Evolutionary conservation across 2,113 vertebrate genomes (phyloP).

Genomic region (Bolborhynchus lineola): DNA sequence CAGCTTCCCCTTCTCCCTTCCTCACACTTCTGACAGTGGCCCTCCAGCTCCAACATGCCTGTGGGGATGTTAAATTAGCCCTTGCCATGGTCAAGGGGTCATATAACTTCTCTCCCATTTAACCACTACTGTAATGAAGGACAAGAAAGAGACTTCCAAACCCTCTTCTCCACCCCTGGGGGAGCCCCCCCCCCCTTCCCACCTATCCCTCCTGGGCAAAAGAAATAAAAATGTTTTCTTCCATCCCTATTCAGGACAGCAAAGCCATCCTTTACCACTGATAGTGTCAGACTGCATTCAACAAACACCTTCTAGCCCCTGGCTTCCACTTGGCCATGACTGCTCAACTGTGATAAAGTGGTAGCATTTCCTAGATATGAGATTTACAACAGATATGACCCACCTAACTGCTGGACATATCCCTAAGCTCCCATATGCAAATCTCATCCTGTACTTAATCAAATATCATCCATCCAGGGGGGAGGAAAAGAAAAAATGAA

Average conservation of each 20-base stretch:
- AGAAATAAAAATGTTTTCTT: background rate
- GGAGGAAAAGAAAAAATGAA: background rate
- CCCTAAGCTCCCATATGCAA: slow-evolving; percentile 28
- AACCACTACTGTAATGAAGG: background rate
- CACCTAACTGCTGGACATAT: slow-evolving; percentile 6
- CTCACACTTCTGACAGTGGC: background rate
- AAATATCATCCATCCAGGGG: slow-evolving; percentile 2
- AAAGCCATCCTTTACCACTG: background rate
- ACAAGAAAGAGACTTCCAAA: background rate
- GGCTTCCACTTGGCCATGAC: background rate
- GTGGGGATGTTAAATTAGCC: background rate
- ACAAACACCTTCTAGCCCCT: background rate
- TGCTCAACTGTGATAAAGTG: slow-evolving; percentile 5
- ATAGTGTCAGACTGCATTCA: background rate
- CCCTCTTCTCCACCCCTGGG: background rate
- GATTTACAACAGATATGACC: slow-evolving; percentile 9
- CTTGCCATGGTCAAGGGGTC: background rate
- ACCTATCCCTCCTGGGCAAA: background rate
- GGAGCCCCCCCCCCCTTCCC: background rate
- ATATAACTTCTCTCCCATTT: background rate
- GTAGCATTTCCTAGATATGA: background rate
- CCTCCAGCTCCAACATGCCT: background rate
- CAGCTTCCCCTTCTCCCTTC: background rate
- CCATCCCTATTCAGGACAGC: background rate
- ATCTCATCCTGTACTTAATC: slow-evolving; percentile 30